These are phyloP conservation scores for Mormyrus proboscirostris DNA, from an alignment of 2,797 vertebrate species.

Conservation along the genomic window DNA sequence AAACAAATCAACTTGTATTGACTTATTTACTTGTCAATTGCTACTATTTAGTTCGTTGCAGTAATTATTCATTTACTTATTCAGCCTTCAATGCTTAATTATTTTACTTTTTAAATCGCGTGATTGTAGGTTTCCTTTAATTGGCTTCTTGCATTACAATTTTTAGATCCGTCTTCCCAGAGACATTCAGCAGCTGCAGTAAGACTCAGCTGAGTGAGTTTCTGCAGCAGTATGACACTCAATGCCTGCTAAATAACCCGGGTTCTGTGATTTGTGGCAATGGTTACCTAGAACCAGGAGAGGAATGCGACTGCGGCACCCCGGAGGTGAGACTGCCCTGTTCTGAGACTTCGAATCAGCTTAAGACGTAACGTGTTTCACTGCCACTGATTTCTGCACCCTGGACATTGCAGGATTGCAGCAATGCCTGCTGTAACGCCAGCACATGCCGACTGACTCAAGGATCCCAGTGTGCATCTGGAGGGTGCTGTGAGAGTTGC, in stretches of 20 bases:
- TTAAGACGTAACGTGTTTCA: background rate
- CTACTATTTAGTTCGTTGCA: background rate
- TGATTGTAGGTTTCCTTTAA: background rate
- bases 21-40: background rate
- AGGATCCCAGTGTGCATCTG: constrained; percentile 68
- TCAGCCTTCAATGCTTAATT: background rate
- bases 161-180: constrained; percentile 65
- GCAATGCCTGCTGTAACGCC: constrained; percentile 74
- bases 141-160: background rate
- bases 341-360: background rate
- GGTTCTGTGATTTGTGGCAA: constrained; percentile 69
- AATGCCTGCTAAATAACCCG: constrained; percentile 66
- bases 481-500: constrained; percentile 75
- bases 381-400: background rate
- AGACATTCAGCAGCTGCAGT: constrained; percentile 78
- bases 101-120: background rate
- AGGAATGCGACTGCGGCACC: constrained; percentile 83
- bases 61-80: background rate
- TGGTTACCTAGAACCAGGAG: constrained; percentile 71
- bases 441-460: constrained; percentile 67
- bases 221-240: constrained; percentile 55
- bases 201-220: constrained; percentile 64
- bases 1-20: background rate
- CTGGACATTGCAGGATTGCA: constrained; percentile 63
- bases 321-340: constrained; percentile 56